Base-by-base conservation (phyloP, 2,888 invertebrate species). In the Torymus auratus region DNA sequence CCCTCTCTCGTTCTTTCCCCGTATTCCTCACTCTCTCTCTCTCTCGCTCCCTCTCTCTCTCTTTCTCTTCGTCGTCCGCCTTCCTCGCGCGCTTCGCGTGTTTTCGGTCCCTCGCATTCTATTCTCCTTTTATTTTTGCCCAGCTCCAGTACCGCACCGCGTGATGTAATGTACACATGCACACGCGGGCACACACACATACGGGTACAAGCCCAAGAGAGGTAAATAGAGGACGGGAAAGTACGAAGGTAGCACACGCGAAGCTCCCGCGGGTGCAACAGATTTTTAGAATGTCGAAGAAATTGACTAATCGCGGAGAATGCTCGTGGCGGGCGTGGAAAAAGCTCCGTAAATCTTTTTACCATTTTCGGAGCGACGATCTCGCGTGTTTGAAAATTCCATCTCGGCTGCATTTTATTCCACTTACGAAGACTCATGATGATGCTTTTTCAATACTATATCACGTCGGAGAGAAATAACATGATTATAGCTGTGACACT, bases 281-380 rank as follows among this genome's bases (percentile, higher is more conserved):
- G 55, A 61, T 55, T 61, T 53, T 61, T 28, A 14, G 56, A 62
- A 64, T 15, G 50, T 23, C 62, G 67, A 67, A 58, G 23, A 41
- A 73, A 73, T 50, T 64, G 56, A 60, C 17, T 28, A 28, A 75
- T 60, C 28, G 68, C 28, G 11, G 2, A 12, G 41, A 41, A 41
- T 41, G 41, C 41, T 41, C 41, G 41, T 41, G 41, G 41, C 41
- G 41, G 41, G 41, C 1, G 5, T 41, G 41, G 41, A 58, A 50
- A 58, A 41, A 12, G 15, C 10, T 7, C 64, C 2, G 14, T 65
- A 65, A 65, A 65, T 65, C 64, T 50, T 62, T 12, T 58, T 23
- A 14, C 13, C 41, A 41, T 41, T 41, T 41, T 41, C 7, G 41
- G 41, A 7, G 5, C 41, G 1, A 7, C 7, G 7, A 28, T 3